Conservation (phyloP, 2,113 vertebrate species). For the Melanerpes aurifrons region DNA sequence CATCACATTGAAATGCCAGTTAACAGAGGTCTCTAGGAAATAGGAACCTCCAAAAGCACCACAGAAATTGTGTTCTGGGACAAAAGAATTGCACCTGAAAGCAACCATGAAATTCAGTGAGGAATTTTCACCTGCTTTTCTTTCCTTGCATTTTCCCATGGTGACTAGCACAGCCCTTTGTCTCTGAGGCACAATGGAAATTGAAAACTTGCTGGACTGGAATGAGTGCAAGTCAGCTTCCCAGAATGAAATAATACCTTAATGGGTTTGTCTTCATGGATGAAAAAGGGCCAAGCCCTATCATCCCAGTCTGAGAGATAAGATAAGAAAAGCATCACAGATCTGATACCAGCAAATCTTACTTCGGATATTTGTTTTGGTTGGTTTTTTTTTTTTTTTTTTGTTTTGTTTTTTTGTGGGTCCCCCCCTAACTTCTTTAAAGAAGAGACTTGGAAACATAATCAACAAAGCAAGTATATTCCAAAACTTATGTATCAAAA, state of each 20-base stretch:
- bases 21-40: neutral
- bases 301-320: neutral
- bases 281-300: neutral
- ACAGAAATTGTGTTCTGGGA: neutral
- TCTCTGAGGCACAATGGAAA: constrained; percentile 20
- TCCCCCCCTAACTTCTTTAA: neutral
- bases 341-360: neutral
- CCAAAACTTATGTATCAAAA: neutral
- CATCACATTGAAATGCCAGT: neutral
- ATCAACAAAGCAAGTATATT: neutral
- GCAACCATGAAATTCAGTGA: neutral
- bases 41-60: neutral
- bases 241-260: constrained; percentile 25
- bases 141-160: neutral
- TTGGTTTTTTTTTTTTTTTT: no score
- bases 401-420: no score
- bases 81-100: neutral
- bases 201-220: neutral
- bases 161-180: neutral
- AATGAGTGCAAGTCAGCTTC: constrained; percentile 11
- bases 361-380: neutral
- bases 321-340: neutral
- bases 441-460: neutral
- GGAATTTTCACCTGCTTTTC: neutral
- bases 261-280: neutral